These are phyloP conservation scores for Druon quercuslanigerum DNA, from an alignment of 1,140 invertebrate genomes.

Conservation along the genomic window DNA sequence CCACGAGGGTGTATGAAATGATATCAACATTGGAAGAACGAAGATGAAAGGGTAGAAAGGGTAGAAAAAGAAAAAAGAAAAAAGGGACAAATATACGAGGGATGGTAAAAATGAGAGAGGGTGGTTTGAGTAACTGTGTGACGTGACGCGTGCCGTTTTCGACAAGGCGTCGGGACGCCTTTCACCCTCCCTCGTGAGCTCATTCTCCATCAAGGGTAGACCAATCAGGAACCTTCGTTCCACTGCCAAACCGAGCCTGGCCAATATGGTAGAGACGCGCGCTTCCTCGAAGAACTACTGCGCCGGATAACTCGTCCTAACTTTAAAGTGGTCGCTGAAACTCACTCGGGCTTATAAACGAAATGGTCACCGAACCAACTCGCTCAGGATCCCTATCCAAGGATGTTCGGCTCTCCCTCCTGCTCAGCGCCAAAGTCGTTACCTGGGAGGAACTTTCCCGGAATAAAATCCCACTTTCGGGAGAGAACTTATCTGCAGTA, in stretches of 20 bases:
- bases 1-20: neutral
- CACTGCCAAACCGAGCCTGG: conserved; percentile 53
- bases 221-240: conserved; percentile 63
- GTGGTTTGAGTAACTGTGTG: conserved; percentile 55
- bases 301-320: conserved; percentile 53
- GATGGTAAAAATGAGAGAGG: conserved; percentile 43
- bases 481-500: neutral
- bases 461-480: neutral
- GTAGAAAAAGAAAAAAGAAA: conserved; percentile 7
- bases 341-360: conserved; percentile 20
- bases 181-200: conserved; percentile 51
- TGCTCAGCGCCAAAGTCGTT: neutral
- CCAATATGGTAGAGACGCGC: conserved; percentile 71
- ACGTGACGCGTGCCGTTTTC: conserved; percentile 72
- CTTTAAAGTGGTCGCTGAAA: conserved; percentile 49
- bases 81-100: conserved; percentile 33
- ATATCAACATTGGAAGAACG: conserved; percentile 20
- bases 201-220: conserved; percentile 50
- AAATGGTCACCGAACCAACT: conserved; percentile 12
- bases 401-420: neutral
- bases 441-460: neutral
- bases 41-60: conserved; percentile 21
- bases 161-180: conserved; percentile 67
- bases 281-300: conserved; percentile 48
- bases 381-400: neutral